Percentiles rank a stretch among this genome's conserved stretches.
Conservation (phyloP, 2,113 vertebrate genomes). For the Pyrgilauda ruficollis region DNA sequence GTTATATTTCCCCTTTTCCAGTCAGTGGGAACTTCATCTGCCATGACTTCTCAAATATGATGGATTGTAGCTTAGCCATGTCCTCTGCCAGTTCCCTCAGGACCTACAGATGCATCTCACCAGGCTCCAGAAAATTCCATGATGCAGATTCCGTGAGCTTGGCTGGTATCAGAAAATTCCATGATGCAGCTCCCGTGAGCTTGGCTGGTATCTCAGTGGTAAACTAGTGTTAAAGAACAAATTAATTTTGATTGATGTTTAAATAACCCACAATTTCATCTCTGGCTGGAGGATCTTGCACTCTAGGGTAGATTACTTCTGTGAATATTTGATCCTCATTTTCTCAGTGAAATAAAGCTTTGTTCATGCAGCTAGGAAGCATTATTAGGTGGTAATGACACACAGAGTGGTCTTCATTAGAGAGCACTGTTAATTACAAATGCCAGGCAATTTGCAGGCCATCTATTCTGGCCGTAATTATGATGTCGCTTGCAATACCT, state of each 20-base stretch:
- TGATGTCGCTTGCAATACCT: conserved; percentile 13
- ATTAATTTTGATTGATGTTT: not conserved
- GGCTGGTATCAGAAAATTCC: not conserved
- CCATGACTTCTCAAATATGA: not conserved
- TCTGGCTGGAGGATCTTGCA: not conserved
- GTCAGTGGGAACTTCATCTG: not conserved
- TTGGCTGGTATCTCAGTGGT: not conserved
- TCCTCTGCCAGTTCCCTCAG: not conserved
- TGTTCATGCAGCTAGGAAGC: not conserved
- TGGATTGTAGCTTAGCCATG: not conserved
- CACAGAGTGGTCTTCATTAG: not conserved
- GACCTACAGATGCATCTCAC: not conserved
- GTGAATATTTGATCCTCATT: not conserved
- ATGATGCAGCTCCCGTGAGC: not conserved
- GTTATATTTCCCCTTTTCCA: not conserved
- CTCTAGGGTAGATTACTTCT: not conserved
- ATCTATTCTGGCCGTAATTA: conserved; percentile 20
- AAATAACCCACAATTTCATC: not conserved
- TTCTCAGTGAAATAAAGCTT: conserved; percentile 1
- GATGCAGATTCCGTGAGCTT: not conserved
- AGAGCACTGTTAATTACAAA: conserved; percentile 19
- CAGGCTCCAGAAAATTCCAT: not conserved
- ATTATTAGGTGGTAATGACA: not conserved
- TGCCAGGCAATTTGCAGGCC: not conserved
- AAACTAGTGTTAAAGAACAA: not conserved